A percentile compares a stretch with the other conserved stretches of the same genome.
phyloP scores from a whole-genome alignment of 2,888 invertebrate genomes.

The Cactoblastis cactorum region DNA sequence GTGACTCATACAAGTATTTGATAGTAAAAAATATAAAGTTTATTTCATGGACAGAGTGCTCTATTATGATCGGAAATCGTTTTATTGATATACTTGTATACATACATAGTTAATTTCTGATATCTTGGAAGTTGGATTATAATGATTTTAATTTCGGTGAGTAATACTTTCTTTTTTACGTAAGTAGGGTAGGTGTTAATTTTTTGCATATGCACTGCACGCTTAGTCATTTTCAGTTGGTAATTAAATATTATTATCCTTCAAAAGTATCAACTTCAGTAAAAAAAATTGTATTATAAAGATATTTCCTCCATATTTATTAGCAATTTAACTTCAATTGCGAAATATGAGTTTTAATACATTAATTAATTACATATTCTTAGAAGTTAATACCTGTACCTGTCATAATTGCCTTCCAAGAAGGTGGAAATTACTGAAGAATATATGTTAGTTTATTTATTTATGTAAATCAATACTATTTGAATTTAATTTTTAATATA shows the following conservation, averaged over 20 bases:
- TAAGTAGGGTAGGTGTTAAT: conserved; percentile 15
- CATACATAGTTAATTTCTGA: conserved; percentile 45
- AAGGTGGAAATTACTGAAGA: conserved; percentile 6
- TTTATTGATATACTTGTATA: conserved; percentile 25
- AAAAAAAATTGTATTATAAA: no score
- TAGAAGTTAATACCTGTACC: background rate
- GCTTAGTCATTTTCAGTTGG: no score
- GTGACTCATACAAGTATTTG: conserved; percentile 17
- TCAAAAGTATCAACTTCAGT: no score
- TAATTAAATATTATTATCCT: no score
- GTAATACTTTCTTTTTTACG: conserved; percentile 47
- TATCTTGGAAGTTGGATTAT: conserved; percentile 71
- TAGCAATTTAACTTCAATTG: no score
- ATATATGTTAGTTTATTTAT: background rate
- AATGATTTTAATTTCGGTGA: conserved; percentile 62
- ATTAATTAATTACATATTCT: background rate
- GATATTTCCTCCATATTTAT: no score
- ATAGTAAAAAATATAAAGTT: conserved; percentile 3
- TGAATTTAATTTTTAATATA: no score
- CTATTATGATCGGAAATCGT: conserved; percentile 44
- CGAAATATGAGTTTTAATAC: no score
- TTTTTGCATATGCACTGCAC: no score
- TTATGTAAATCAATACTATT: no score
- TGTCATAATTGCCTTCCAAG: conserved; percentile 25
- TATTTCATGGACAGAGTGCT: conserved; percentile 41